These are phyloP conservation scores for Biston stratarius DNA, from an alignment of 2,888 invertebrate species.

Conservation along the genomic window DNA sequence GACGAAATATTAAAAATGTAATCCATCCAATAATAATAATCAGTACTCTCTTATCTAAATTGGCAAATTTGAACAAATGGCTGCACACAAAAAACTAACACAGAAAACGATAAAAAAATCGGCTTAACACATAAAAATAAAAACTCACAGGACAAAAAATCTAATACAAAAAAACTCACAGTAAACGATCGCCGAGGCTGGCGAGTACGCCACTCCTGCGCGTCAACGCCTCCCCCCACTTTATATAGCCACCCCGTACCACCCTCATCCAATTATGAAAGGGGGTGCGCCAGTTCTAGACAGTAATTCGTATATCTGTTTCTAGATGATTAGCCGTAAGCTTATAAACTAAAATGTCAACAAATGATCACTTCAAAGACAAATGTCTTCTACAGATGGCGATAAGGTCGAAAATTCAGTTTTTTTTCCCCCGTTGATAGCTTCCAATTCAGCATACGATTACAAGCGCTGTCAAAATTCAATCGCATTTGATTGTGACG, in stretches of 20 bases:
- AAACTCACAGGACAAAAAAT: background rate
- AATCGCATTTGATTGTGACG: too few species aligned
- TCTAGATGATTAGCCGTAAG: constrained; percentile 42
- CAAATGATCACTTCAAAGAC: background rate
- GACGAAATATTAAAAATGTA: too few species aligned
- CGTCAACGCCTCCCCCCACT: constrained; percentile 46
- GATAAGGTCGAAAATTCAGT: too few species aligned
- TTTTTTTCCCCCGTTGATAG: too few species aligned
- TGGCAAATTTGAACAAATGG: background rate
- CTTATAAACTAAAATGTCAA: constrained; percentile 33
- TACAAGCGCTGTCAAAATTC: too few species aligned
- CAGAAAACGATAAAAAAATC: background rate
- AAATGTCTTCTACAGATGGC: background rate
- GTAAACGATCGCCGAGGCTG: constrained; percentile 69
- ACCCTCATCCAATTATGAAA: constrained; percentile 65
- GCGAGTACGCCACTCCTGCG: constrained; percentile 73
- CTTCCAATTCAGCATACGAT: too few species aligned
- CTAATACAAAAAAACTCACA: constrained; percentile 59
- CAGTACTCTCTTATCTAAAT: too few species aligned
- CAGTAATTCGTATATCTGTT: constrained; percentile 53
- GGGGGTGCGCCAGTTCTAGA: constrained; percentile 52
- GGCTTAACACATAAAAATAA: background rate
- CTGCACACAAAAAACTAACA: background rate
- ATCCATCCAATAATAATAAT: too few species aligned
- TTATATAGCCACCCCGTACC: constrained; percentile 64